Evolutionary conservation across 2,888 invertebrate genomes (phyloP).

Genomic region (Tenthredo mesomela): DNA sequence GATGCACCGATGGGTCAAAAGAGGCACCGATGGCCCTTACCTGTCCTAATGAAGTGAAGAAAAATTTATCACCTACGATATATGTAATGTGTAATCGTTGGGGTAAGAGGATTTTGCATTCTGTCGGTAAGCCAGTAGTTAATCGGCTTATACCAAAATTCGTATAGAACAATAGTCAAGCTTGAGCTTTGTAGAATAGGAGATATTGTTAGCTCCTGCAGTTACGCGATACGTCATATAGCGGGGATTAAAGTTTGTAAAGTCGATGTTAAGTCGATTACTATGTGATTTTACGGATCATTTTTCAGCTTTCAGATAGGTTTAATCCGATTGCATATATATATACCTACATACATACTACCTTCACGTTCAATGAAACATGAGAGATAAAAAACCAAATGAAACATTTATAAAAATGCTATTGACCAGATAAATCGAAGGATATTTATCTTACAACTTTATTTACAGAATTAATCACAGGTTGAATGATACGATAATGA

Average conservation of each 20-base stretch:
- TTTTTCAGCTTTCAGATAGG: neutral
- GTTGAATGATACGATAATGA: neutral
- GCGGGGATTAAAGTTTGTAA: neutral
- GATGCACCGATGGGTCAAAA: too few species aligned
- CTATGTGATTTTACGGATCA: conserved; percentile 15
- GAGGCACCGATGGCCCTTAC: too few species aligned
- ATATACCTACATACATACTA: neutral
- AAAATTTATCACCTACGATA: neutral
- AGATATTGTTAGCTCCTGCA: conserved; percentile 39
- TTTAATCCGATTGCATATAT: neutral
- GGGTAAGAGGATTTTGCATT: conserved; percentile 32
- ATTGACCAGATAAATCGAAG: neutral
- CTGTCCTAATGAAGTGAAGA: neutral
- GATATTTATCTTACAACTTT: neutral
- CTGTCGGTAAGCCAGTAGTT: neutral
- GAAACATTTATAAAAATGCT: neutral
- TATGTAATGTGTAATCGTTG: neutral
- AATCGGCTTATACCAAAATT: conserved; percentile 42
- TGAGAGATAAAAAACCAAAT: neutral
- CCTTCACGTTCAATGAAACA: neutral
- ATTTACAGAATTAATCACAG: neutral
- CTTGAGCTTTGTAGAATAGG: conserved; percentile 12
- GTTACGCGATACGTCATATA: conserved; percentile 27
- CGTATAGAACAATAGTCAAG: conserved; percentile 37
- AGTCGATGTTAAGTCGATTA: conserved; percentile 32